A percentile compares a stretch with the other conserved stretches of the same genome.
Conservation (phyloP, 2,888 invertebrate species). For the Agrilus cyanescens region DNA sequence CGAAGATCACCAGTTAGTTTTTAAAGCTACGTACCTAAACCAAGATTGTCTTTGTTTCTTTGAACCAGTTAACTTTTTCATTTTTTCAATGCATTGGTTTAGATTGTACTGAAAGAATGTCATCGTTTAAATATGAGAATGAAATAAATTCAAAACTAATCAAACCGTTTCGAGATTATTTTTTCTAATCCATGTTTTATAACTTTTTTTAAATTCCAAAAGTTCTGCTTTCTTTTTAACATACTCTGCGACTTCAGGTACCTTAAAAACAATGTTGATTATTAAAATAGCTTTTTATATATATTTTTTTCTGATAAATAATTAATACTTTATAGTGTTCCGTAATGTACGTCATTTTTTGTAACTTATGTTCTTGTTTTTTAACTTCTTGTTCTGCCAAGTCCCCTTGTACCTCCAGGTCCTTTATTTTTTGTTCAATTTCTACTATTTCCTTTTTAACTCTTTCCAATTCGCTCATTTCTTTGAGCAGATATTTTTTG, state of each 20-base stretch:
- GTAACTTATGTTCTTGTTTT: conserved; percentile 30
- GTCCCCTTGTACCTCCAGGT: conserved; percentile 35
- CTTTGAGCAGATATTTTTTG: conserved; percentile 44
- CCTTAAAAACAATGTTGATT: conserved; percentile 18
- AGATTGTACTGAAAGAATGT: conserved; percentile 21
- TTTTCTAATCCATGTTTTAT: conserved; percentile 21
- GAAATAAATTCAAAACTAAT: conserved; percentile 4
- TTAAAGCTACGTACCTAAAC: conserved; percentile 12
- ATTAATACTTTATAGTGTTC: conserved; percentile 33
- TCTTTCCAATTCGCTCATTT: conserved; percentile 36
- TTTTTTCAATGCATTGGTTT: conserved; percentile 24
- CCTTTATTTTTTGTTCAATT: conserved; percentile 34
- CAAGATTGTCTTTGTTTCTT: conserved; percentile 11
- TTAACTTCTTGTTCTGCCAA: conserved; percentile 35
- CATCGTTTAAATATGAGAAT: neutral
- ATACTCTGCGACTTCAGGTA: conserved; percentile 48
- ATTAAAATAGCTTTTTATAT: neutral
- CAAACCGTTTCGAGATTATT: conserved; percentile 13
- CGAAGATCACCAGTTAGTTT: neutral
- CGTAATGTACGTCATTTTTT: conserved; percentile 34
- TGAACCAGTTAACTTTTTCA: conserved; percentile 21
- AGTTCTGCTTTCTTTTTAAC: conserved; percentile 41
- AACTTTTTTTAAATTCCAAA: conserved; percentile 33
- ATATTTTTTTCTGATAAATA: neutral
- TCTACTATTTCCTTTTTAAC: conserved; percentile 35